Base-by-base conservation (phyloP, 1,140 invertebrate genomes). In the Anadara kagoshimensis region DNA sequence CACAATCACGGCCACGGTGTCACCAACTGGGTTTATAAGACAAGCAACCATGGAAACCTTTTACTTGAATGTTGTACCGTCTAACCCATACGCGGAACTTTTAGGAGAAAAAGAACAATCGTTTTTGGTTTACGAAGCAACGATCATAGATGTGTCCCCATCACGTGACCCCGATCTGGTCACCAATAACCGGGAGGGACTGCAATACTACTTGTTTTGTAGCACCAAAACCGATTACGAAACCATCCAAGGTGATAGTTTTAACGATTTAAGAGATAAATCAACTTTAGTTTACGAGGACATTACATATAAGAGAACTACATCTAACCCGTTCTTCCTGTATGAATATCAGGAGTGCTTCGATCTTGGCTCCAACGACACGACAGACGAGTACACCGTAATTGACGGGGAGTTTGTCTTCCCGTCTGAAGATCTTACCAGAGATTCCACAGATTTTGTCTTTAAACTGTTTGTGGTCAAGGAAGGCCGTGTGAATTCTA, bases 121-220 rank as follows among this genome's bases (percentile, higher is more conserved):
- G 66, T 80, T 85, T 70, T 69, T 84, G 26, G 71, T 77, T 16
- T 86, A 83, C 54, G 84, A 78, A 5, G 83, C 74, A 11, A 78
- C 84, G 7, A 83, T 81, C n/a, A 72, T 87, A 44, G 79, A 88
- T 63, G 78, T 88, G 47, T 69, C 68, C 11, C 70, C 63, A 22
- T 86, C 85, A 1, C 65, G 78, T 45, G 87, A 89, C 69, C 87
- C 87, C 1, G 87, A 89, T 69, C 76, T 86, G 11, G 29, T 70
- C 5, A 71, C 67, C 14, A 74, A 84, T 51, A 51, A 43, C n/a
- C 73, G 76, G 45, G 65, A 79, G 29, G 82, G 76, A 22, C 41
- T 86, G 14, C 53, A 76, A 11, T 85, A 78, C 29, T 73, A 86
- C 63, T 56, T 87, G 12, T 76, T 87, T 44, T 85, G 81, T 63